Percentiles rank a stretch among this genome's conserved stretches.
phyloP scores from a whole-genome alignment of 2,797 vertebrate genomes.

The Peromyscus eremicus region DNA sequence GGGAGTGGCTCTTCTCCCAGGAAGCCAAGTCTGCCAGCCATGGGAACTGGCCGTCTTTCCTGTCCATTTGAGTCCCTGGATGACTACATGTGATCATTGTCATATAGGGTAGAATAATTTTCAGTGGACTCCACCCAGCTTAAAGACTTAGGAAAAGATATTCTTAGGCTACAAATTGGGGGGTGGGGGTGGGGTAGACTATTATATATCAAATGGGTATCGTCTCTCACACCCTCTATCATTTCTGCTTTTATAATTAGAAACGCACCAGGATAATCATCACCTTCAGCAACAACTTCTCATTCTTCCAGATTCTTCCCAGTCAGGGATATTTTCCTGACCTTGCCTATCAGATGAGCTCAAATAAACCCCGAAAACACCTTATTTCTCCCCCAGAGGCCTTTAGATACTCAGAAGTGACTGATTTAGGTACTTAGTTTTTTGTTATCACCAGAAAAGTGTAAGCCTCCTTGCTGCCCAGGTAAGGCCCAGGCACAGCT shows the following conservation, averaged over 20 bases:
- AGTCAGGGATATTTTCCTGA: background rate
- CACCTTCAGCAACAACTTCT: background rate
- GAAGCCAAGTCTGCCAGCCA: background rate
- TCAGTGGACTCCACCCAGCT: background rate
- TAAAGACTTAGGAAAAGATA: background rate
- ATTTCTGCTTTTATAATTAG: constrained; percentile 1
- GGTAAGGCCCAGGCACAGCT: background rate
- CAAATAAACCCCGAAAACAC: background rate
- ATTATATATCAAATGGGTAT: background rate
- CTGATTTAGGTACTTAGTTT: background rate
- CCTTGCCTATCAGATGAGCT: background rate
- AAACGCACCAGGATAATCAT: background rate
- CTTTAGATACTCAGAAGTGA: constrained; percentile 22
- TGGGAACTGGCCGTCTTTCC: background rate
- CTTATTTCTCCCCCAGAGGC: background rate
- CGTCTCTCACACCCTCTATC: background rate
- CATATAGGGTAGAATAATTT: background rate
- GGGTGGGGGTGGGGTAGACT: background rate
- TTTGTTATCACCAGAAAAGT: background rate
- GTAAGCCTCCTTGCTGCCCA: background rate
- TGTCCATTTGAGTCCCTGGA: background rate
- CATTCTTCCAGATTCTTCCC: background rate
- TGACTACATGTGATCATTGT: background rate
- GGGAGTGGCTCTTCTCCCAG: background rate
- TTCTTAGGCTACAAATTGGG: background rate